Base-by-base conservation (phyloP, 2,888 invertebrate genomes). In the Acleris laterana region DNA sequence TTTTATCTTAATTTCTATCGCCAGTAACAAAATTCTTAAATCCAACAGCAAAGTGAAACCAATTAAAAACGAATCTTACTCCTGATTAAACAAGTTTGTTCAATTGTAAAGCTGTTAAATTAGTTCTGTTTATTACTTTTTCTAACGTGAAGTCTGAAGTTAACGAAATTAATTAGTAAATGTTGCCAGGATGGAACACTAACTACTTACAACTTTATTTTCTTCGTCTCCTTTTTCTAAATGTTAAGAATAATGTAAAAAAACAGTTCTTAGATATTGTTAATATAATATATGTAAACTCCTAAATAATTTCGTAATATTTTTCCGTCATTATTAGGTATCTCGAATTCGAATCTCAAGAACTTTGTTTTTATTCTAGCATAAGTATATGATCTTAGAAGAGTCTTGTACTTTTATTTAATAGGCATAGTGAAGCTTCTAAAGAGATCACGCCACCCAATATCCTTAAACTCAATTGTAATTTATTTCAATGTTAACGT, bases 61-160 rank as follows among this genome's bases (percentile, higher is more conserved):
- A 62, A 62, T 52, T 38, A 38, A 55, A 49, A 22, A 48, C 5
- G 25, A 42, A 58, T n/a, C 17, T 38, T 28, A 16, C 20, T 25
- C 51, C 42, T 28, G 19, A 59, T 59, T 42, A 49, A 59, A 59
- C 20, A 44, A 49, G 42, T 55, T 64, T 60, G 25, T 42, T 55
- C 55, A 38, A 55, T 55, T 42, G 16, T 44, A 25, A 32, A 60
- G n/a, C 28, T 49, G 53, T 53, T 44, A 13, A 60, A 49, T 60
- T 60, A 44, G n/a, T 60, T 60, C 22, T 17, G 59, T 42, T 55
- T 38, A 55, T 60, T 64, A 53, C 28, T 64, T 64, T 52, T 59
- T 48, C 42, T 7, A 62, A 46, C 46, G 11, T 53, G 16, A 16
- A 5, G 11, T 19, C 17, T 28, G 48, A 32, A 25, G 22, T 28